A percentile compares a stretch with the other conserved stretches of the same genome.
phyloP scores from a whole-genome alignment of 1,140 invertebrate genomes.

The Drosophila willistoni region DNA sequence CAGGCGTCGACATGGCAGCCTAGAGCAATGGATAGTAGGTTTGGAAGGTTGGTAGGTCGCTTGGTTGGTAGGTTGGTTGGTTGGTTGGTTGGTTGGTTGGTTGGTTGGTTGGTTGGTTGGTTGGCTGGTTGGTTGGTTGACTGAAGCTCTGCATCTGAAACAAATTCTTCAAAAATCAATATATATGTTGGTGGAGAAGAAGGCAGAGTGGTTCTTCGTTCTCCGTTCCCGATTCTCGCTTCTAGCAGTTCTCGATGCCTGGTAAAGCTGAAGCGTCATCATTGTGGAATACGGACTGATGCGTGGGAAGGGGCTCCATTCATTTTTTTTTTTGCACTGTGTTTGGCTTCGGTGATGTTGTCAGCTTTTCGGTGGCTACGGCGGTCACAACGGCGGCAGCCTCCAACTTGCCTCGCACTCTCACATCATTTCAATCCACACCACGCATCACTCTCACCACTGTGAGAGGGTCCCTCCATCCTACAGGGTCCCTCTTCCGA shows the following conservation, averaged over 20 bases:
- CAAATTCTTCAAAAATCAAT: conserved; percentile 71
- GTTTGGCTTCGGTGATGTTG: conserved; percentile 53
- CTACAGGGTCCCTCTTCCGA: neutral
- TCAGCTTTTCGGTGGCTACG: conserved; percentile 59
- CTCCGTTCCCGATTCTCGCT: neutral
- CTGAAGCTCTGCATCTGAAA: conserved; percentile 33
- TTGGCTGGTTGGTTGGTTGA: neutral
- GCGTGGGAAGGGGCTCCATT: conserved; percentile 10
- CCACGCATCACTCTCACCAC: conserved; percentile 5
- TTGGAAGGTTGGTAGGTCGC: conserved; percentile 2
- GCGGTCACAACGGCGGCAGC: conserved; percentile 48
- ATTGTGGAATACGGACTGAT: neutral
- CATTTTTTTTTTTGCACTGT: conserved; percentile 18
- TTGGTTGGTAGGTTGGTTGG: conserved; percentile 8
- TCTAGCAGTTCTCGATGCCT: neutral
- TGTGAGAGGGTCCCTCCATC: neutral
- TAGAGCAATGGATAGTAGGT: conserved; percentile 18
- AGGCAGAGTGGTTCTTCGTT: neutral
- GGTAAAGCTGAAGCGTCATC: conserved; percentile 6
- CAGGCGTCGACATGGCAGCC: conserved; percentile 30
- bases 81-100: neutral
- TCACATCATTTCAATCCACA: neutral
- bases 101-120: conserved; percentile 11
- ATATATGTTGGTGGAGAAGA: neutral
- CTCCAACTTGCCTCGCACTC: neutral